Evolutionary conservation across 2,113 vertebrate genomes (phyloP), one percentile per base, ranked within the genome.

Genomic region (Poeciliopsis turrubarensis): DNA sequence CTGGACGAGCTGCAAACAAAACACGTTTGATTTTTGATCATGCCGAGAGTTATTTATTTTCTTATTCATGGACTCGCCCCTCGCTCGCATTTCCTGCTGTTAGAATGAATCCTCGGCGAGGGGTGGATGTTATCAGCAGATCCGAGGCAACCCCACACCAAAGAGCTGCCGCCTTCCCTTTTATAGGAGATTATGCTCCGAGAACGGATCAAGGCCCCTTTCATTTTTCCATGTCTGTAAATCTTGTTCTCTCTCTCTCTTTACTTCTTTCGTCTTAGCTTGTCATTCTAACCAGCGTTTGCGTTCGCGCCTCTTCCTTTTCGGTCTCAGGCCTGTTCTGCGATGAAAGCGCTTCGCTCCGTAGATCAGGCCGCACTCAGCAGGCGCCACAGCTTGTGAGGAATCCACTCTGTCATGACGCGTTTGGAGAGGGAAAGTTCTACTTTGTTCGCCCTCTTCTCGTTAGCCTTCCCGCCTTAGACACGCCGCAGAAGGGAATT

Each of bases 371-470:
- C 60, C 72, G 32, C 70, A 66, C 22, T 7, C 77, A 82, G 85
- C 87, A 77, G 82, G 73, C 79, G 78, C 65, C 81, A 60, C 70
- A 63, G 26, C 12, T 60, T 80, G 81, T 70, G 83, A 87, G 79
- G 80, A 87, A 72, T 86, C 87, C 73, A 70, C 70, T 0, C 4
- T 62, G 80, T 79, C 78, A 76, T 73, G 11, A 25, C 67, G 62
- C 60, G 69, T 66, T 78, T 67, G 61, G 51, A 68, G 77, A 29
- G 77, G 68, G 77, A 87, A 86, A 84, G 81, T 83, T 87, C 69
- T 73, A 73, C 77, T 78, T 64, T 70, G 73, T 47, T 81, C 63
- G 61, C 65, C 79, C 76, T 82, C 75, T 13, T 70, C 72, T 80
- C 69, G 72, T 83, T 83, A 77, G 25, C 75, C 60, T 51, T 19